phyloP scores from a whole-genome alignment of 2,888 invertebrate genomes.

The Ichneumoninae sp. region DNA sequence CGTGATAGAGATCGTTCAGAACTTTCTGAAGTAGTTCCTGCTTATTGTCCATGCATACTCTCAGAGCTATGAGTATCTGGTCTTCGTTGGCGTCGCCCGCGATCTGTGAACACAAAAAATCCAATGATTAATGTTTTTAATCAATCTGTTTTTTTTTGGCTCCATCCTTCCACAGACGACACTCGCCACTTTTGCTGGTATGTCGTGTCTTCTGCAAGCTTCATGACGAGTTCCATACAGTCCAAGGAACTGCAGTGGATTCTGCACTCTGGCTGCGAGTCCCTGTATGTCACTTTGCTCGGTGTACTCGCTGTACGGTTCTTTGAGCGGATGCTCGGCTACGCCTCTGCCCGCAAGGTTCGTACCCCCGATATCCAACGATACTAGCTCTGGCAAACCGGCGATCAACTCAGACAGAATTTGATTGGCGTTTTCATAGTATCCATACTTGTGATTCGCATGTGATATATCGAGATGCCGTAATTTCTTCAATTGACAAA shows the following conservation, averaged over 20 bases:
- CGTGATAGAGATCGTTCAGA: conserved; percentile 95
- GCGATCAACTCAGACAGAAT: conserved; percentile 90
- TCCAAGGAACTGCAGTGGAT: conserved; percentile 95
- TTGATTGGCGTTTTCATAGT: conserved; percentile 91
- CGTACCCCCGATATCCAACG: conserved; percentile 97
- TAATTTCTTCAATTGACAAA: conserved; percentile 85
- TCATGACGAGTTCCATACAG: conserved; percentile 95
- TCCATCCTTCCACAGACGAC: not conserved
- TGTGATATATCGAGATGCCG: conserved; percentile 94
- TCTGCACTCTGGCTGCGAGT: conserved; percentile 90
- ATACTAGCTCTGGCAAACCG: conserved; percentile 90
- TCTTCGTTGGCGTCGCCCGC: conserved; percentile 96
- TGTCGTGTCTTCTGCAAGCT: conserved; percentile 95
- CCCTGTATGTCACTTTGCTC: conserved; percentile 93
- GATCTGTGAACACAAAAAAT: conserved; percentile 86
- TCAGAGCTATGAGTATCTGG: conserved; percentile 94
- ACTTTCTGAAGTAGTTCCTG: conserved; percentile 93
- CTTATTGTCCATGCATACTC: conserved; percentile 91
- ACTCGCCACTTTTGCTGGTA: conserved; percentile 94
- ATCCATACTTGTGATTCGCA: conserved; percentile 89
- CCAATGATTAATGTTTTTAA: not conserved
- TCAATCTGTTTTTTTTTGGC: not conserved
- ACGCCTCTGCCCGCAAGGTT: conserved; percentile 96
- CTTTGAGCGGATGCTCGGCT: conserved; percentile 85
- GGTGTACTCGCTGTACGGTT: conserved; percentile 55